Evolutionary conservation across 2,113 vertebrate genomes (phyloP), one percentile per base, ranked within the genome.

Genomic region (Arizona elegans): DNA sequence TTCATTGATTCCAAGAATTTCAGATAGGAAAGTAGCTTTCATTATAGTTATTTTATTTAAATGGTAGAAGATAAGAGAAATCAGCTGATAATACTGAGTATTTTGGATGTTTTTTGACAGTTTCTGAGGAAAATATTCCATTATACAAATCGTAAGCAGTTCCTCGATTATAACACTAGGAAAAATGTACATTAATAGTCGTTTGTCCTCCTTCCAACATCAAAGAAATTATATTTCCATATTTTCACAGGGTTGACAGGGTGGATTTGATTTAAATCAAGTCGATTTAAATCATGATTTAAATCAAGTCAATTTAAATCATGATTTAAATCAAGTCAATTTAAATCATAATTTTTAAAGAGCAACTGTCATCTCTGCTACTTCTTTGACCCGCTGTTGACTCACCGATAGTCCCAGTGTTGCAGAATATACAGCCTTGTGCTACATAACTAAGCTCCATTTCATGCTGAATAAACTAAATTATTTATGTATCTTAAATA

Each of bases 111-210:
- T 58, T 75, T 89, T 87, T 62, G 13, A 9, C 38, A 21, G 0
- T 17, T 93, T 89, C 23, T 90, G 33, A 55, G 19, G 85, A 12
- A 54, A 12, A 95, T 70, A 70, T 55, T 58, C 54, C 52, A 90
- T 89, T 8, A 0, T 87, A 93, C 62, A 6, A 23, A 53, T 62
- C 24, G 15, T 53, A 21, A 90, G 56, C 43, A 33, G 47, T 58
- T 94, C 86, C 10, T 0, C 86, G 87, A 29, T 92, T 87, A 50
- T 88, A 90, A 21, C 9, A 91, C 88, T 6, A 24, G 6, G n/a
- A 1, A 65, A 89, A 93, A 38, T 0, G 0, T 81, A 19, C n/a
- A 19, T 33, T 75, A 81, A 81, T 54, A 86, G 19, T 52, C 3
- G 6, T 17, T 53, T 87, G 13, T 53, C 13, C 24, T 52, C 26